Evolutionary conservation across 1,140 invertebrate species (phyloP), one percentile per base, ranked within the genome.

Genomic region (Neotoxoptera formosana): DNA sequence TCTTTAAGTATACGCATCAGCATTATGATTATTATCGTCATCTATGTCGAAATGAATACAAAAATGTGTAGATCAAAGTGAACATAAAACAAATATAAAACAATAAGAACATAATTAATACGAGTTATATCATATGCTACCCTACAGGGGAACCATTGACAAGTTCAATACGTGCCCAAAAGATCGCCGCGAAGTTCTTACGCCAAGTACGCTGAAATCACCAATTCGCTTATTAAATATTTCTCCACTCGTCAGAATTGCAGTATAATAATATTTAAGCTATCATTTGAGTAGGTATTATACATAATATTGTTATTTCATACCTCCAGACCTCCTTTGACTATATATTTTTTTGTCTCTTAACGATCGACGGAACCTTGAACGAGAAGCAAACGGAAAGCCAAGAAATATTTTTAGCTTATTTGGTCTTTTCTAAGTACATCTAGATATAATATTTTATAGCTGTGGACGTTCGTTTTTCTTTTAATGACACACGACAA

Each of bases 251-350:
- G 17, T n/a, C 9, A 30, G 30, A 67, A 30, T 0, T 14, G 11
- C n/a, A n/a, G n/a, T 11, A 30, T 8, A 11, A 67, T 67, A 67
- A 60, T 67, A 67, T 67, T 67, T 67, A n/a, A 67, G 6, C 9
- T 67, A n/a, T 67, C 9, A 67, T 4, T 67, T 30, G 14, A 9
- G 7, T 30, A 30, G 8, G 0, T 60, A 30, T 30, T 17, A n/a
- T 34, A 76, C 4, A 76, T n/a, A 76, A 76, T 34, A n/a, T n/a
- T n/a, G 17, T n/a, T n/a, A 30, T n/a, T 76, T 17, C 6, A 1
- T 17, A n/a, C 60, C 1, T n/a, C 14, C 0, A 1, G 6, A 17
- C 60, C 4, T n/a, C 14, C 0, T n/a, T 76, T 17, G 1, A 34
- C 14, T n/a, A n/a, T 76, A 76, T n/a, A 11, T 2, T 6, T 34